Evolutionary conservation across 2,888 invertebrate species (phyloP), one percentile per base, ranked within the genome.

Genomic region (Ceramica pisi): DNA sequence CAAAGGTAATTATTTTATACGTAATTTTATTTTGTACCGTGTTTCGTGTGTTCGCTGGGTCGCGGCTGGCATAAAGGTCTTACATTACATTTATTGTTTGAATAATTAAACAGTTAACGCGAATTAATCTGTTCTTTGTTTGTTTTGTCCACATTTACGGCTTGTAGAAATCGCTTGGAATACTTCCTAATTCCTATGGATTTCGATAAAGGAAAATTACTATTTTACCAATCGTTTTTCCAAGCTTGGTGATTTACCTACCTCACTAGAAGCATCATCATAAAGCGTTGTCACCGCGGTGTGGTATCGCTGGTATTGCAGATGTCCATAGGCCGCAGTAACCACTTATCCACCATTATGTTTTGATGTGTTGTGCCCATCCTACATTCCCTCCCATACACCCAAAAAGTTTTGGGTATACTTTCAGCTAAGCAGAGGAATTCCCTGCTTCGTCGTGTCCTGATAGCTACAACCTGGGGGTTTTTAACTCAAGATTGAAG

Each of bases 101-200:
- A 81, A 83, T 83, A 84, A 85, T 75, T 75, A 72, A 81, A 78
- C 83, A 71, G 70, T 78, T 64, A 78, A 76, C 53, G 67, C 57
- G 63, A 62, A 74, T 74, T 74, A 85, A 76, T 75, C 65, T 66
- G 68, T 75, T 76, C 72, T 83, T 85, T 85, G 70, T 83, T 75
- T 59, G 75, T 68, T 64, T 70, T 64, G 59, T 75, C 12, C 48
- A 41, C 53, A 10, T 69, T 64, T 56, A 73, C 14, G 41, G 31
- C 41, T 16, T 51, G 10, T 64, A 19, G 72, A 2, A 57, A 73
- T 55, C 41, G 51, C 53, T 10, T 35, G 41, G 38, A 73, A 73
- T 73, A 53, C 41, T 64, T 73, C 48, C 23, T 51, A 57, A 72
- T 62, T 53, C 9, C n/a, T 38, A 21, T 48, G 31, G 38, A 41